Evolutionary conservation across 2,797 vertebrate species (phyloP), one percentile per base, ranked within the genome.

Genomic region (Anguilla anguilla): DNA sequence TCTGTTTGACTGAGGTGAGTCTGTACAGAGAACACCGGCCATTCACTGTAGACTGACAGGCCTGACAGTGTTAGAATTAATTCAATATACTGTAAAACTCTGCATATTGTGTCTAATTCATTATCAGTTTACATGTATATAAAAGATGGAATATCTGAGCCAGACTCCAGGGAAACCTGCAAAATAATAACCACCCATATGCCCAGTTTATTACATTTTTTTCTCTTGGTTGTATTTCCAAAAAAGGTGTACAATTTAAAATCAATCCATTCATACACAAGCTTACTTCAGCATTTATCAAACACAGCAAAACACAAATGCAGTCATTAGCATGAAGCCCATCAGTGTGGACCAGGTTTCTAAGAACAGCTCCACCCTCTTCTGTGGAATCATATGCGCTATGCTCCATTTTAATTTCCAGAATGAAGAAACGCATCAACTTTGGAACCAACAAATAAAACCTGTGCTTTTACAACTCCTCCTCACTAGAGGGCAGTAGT

Each of bases 241-340:
- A 90, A 89, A 95, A 94, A 91, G 92, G 86, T 86, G 91, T 91
- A 88, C 90, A 93, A 92, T 95, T 91, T 95, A 96, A 94, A 95
- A 89, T 91, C 67, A 87, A 88, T 92, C 74, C 39, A 89, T 93
- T 90, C 90, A 86, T 93, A 92, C 91, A 90, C 93, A 90, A 89
- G 90, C 88, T 84, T 88, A 88, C 84, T 90, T 87, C 90, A 94
- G 94, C 92, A 85, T 89, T 89, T 88, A 69, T 88, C 49, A 87
- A 93, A 90, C 19, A 46, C 72, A 39, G 43, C 86, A 89, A 81
- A 94, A 96, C 91, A 93, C 85, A 93, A 93, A 91, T 94, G 95
- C 94, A 95, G 94, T 96, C 92, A 92, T 95, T 92, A 91, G 84
- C 93, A 92, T 89, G 39, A 74, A 93, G 91, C 91, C 93, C 92